Percentiles rank a stretch among this genome's conserved stretches.
Conservation (phyloP, 2,888 invertebrate species). For the Yponomeuta sedellus region DNA sequence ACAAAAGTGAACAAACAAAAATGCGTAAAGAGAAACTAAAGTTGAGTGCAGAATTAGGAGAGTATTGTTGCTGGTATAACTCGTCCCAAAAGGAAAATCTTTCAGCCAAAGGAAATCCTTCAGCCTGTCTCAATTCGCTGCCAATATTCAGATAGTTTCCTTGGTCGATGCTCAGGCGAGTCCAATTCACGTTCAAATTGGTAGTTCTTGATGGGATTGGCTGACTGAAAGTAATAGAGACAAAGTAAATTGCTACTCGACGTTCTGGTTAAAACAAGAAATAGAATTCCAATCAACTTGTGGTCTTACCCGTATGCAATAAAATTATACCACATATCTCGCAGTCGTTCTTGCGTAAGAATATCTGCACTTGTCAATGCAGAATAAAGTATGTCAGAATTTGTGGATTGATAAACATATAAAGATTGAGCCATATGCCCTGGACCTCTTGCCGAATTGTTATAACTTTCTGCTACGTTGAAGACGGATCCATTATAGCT, state of each 20-base stretch:
- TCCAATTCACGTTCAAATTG: background rate
- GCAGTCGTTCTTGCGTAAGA: background rate
- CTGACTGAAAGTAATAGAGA: background rate
- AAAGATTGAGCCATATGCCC: background rate
- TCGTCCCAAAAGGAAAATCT: background rate
- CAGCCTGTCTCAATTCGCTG: background rate
- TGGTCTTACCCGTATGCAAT: background rate
- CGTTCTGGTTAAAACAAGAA: background rate
- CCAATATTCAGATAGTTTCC: background rate
- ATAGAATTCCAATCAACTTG: background rate
- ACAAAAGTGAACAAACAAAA: background rate
- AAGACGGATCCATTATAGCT: background rate
- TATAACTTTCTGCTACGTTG: background rate
- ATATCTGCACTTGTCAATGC: background rate
- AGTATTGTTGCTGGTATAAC: background rate
- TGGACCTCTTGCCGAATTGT: background rate
- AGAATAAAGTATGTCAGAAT: background rate
- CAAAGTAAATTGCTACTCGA: too few relatives aligned
- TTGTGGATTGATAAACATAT: background rate
- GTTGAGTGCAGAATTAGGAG: background rate
- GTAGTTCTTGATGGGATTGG: background rate
- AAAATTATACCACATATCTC: background rate
- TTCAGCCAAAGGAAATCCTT: background rate
- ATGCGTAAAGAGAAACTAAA: background rate
- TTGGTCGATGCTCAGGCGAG: background rate